phyloP scores from a whole-genome alignment of 2,888 invertebrate species.

The Himalopsyche anomala region DNA sequence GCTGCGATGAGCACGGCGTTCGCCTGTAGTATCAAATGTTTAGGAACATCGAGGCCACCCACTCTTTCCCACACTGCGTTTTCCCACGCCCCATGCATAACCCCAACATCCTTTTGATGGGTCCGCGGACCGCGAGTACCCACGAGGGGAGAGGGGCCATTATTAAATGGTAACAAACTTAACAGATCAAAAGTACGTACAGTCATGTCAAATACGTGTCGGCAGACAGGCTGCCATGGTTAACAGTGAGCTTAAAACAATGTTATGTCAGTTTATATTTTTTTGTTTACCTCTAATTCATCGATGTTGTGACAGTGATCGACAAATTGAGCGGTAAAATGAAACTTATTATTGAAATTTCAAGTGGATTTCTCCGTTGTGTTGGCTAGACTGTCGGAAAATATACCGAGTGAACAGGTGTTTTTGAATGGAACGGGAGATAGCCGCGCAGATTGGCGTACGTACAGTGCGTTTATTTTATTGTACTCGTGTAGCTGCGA shows the following conservation, averaged over 20 bases:
- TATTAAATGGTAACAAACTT: constrained; percentile 50
- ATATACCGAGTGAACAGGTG: constrained; percentile 86
- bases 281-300: background rate
- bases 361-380: constrained; percentile 13
- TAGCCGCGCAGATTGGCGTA: constrained; percentile 60
- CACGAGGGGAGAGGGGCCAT: constrained; percentile 42
- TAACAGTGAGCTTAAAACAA: constrained; percentile 8
- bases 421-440: constrained; percentile 81
- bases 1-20: constrained; percentile 61
- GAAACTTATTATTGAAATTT: constrained; percentile 36
- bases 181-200: constrained; percentile 48
- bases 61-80: constrained; percentile 90
- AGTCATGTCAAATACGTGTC: constrained; percentile 53
- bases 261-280: background rate
- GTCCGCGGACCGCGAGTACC: constrained; percentile 51
- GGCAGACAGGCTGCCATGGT: constrained; percentile 10
- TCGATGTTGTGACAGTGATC: constrained; percentile 27
- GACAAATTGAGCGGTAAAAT: constrained; percentile 25
- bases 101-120: constrained; percentile 83
- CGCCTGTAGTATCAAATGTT: constrained; percentile 76
- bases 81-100: constrained; percentile 88
- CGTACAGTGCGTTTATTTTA: constrained; percentile 72
- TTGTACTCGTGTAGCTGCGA: constrained; percentile 59
- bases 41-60: constrained; percentile 82
- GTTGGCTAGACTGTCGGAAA: constrained; percentile 82